Base-by-base conservation (phyloP, 2,797 vertebrate species). In the Sphenopsis melanotis region DNA sequence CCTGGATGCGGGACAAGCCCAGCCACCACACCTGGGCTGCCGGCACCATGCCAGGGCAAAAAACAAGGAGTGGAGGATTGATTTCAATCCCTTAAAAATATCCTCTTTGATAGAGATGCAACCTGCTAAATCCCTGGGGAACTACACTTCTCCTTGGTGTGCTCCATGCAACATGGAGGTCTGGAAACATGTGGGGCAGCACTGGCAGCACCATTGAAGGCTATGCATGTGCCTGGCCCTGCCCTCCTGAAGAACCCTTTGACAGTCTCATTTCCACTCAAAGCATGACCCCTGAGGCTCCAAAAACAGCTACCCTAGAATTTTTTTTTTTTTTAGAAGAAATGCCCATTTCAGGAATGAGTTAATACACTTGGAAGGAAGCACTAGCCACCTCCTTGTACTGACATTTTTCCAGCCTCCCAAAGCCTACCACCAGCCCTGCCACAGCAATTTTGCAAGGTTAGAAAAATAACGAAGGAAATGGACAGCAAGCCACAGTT, bases 141-240 rank as follows among this genome's bases (percentile, higher is more conserved):
- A 17, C 6, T 9, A 2, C 0, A 0, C 60, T 71, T 66, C 39
- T 69, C 34, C 52, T 80, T 3, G 3, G 21, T 11, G 12, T 17
- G 52, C 27, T 52, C 36, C 1, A 1, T 6, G 29, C 23, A 75
- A 17, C 37, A 26, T 0, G 0, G n/a, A 66, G 26, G 9, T 47
- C 26, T 2, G 32, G 22, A 83, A 83, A 83, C 11, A 24, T 0
- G 0, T 1, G 3, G 21, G n/a, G 49, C 30, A 80, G 47, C 26
- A 32, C 39, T 39, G 9, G 2, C n/a, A 34, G 61, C 81, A 72
- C 30, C 32, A 15, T 0, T 8, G 2, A 42, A 36, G 1, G 3
- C 44, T n/a, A 5, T 3, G 3, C 11, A 8, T 2, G 7, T 53
- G 57, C 19, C 36, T 49, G 39, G 34, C 15, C 49, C 36, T 42